Evolutionary conservation across 2,888 invertebrate species (phyloP).

Genomic region (Celastrina argiolus): DNA sequence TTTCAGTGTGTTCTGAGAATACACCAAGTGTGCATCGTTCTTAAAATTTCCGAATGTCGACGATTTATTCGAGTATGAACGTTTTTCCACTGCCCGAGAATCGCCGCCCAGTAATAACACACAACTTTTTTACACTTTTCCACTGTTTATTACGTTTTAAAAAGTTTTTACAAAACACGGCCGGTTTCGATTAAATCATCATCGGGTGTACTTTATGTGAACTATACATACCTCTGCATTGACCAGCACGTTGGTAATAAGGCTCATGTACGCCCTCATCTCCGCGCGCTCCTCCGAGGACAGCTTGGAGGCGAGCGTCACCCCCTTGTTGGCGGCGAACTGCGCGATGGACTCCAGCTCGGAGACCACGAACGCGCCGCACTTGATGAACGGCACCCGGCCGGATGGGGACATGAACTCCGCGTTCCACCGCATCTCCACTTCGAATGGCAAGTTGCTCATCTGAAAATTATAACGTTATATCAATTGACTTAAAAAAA

Average conservation of each 20-base stretch:
- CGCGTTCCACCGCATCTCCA: slow-evolving; percentile 92
- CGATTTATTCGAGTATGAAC: no score
- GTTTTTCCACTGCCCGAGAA: no score
- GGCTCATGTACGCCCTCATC: slow-evolving; percentile 94
- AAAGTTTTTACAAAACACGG: no score
- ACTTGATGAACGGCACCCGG: slow-evolving; percentile 93
- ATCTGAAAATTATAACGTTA: slow-evolving; percentile 69
- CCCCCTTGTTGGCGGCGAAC: slow-evolving; percentile 91
- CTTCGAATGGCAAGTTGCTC: slow-evolving; percentile 89
- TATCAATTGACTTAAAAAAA: no score
- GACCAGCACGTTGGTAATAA: slow-evolving; percentile 91
- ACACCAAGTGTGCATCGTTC: no score
- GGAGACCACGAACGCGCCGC: slow-evolving; percentile 91
- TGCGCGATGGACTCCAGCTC: slow-evolving; percentile 95
- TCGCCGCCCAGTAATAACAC: no score
- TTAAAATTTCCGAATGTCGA: no score
- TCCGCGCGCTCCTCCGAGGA: slow-evolving; percentile 89
- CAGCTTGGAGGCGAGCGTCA: slow-evolving; percentile 84
- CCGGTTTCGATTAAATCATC: no score
- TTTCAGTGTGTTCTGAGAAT: no score
- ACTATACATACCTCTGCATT: slow-evolving; percentile 86
- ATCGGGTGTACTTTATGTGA: no score
- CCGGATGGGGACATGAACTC: slow-evolving; percentile 98
- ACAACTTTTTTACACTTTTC: no score
- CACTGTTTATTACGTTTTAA: no score